Evolutionary conservation across 2,888 invertebrate species (phyloP).

Genomic region (Ctena decussata): DNA sequence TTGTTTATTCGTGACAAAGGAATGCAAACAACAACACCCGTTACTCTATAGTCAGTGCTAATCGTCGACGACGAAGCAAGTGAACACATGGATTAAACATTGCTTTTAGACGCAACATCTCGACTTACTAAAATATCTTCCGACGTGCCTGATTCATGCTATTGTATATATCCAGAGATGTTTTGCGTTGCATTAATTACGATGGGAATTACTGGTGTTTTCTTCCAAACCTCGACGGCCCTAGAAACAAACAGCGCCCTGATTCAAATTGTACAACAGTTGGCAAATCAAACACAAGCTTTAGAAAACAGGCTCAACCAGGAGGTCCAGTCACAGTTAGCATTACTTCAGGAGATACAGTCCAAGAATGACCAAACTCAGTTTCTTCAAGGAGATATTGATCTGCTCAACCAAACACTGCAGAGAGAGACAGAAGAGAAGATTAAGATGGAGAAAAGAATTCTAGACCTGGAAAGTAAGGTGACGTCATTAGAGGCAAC

Average conservation of each 20-base stretch:
- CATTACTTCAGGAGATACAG: constrained; percentile 12
- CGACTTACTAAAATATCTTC: too few species aligned
- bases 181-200: too few species aligned
- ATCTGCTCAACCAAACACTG: constrained; percentile 10
- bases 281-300: background rate
- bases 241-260: background rate
- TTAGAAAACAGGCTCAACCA: background rate
- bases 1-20: background rate
- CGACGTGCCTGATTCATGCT: too few species aligned
- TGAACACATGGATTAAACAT: too few species aligned
- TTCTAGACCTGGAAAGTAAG: background rate
- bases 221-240: background rate
- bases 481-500: background rate
- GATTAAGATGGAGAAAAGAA: background rate
- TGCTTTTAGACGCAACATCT: too few species aligned
- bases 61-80: too few species aligned
- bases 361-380: constrained; percentile 26
- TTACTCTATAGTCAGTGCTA: too few species aligned
- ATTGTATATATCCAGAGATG: too few species aligned
- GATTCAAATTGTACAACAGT: background rate
- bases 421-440: background rate
- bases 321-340: background rate
- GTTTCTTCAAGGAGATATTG: constrained; percentile 21
- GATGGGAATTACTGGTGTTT: background rate
- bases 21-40: background rate